A percentile compares a stretch with the other conserved stretches of the same genome.
phyloP scores from a whole-genome alignment of 2,888 invertebrate genomes.

The Troilus luridus region DNA sequence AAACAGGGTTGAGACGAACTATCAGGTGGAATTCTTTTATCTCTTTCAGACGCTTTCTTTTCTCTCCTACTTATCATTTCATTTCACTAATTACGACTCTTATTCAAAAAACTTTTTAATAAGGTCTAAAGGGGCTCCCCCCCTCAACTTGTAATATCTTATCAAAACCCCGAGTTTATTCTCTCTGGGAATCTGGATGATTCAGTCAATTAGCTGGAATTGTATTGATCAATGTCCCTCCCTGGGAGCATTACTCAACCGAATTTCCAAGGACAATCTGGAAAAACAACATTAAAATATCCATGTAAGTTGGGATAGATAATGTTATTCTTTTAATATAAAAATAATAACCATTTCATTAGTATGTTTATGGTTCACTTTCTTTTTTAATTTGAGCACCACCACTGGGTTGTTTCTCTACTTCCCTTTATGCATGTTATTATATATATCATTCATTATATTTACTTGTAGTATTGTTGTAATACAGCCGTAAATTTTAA shows the following conservation, averaged over 20 bases:
- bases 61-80: conserved; percentile 14
- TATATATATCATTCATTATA: no score
- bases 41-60: not conserved
- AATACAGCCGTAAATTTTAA: no score
- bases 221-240: conserved; percentile 11
- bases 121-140: not conserved
- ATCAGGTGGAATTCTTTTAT: not conserved
- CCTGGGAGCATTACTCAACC: not conserved
- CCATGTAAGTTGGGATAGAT: not conserved
- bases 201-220: conserved; percentile 40
- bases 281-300: not conserved
- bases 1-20: not conserved
- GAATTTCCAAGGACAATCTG: not conserved
- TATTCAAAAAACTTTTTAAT: conserved; percentile 29
- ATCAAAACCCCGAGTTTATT: conserved; percentile 18
- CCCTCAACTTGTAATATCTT: conserved; percentile 10
- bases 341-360: no score
- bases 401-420: no score
- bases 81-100: conserved; percentile 1
- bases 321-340: no score
- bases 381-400: no score
- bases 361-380: no score
- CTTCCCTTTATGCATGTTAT: no score
- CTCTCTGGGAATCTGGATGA: conserved; percentile 21
- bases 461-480: no score